Percentiles rank a stretch among this genome's conserved stretches.
Conservation (phyloP, 2,113 vertebrate species). For the Eurystomus gularis region DNA sequence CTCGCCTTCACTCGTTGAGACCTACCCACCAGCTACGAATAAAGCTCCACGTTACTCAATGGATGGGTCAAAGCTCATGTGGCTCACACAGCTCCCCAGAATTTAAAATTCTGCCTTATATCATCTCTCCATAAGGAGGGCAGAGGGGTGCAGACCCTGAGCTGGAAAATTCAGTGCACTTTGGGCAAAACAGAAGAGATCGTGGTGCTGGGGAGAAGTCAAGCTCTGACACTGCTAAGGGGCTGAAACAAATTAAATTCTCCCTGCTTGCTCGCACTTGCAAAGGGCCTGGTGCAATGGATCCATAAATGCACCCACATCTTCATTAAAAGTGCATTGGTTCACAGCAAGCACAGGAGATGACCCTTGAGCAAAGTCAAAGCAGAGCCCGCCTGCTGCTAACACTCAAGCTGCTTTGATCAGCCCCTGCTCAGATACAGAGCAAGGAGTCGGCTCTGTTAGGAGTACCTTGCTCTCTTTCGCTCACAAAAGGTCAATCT, state of each 20-base stretch:
- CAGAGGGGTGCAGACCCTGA: not conserved
- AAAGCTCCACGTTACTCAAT: fast-evolving
- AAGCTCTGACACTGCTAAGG: not conserved
- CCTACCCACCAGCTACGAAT: fast-evolving
- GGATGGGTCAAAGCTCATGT: fast-evolving
- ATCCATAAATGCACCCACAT: not conserved
- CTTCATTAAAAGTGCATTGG: not conserved
- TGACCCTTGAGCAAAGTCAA: not conserved
- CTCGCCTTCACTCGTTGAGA: fast-evolving
- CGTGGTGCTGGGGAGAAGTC: fast-evolving
- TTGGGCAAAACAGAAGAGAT: not conserved
- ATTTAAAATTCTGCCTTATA: too few species aligned
- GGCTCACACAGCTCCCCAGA: not conserved
- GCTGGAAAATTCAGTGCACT: fast-evolving
- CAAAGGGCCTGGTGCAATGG: not conserved
- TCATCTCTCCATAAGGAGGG: fast-evolving
- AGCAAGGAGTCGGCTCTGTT: fast-evolving
- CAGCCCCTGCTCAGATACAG: not conserved
- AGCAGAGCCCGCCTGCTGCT: not conserved
- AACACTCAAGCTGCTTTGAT: not conserved
- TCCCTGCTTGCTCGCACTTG: not conserved
- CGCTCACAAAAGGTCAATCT: not conserved
- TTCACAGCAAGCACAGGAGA: not conserved
- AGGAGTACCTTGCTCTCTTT: not conserved
- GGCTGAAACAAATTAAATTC: fast-evolving